phyloP scores from a whole-genome alignment of 2,888 invertebrate species.

The Apomyelois bistriatella region DNA sequence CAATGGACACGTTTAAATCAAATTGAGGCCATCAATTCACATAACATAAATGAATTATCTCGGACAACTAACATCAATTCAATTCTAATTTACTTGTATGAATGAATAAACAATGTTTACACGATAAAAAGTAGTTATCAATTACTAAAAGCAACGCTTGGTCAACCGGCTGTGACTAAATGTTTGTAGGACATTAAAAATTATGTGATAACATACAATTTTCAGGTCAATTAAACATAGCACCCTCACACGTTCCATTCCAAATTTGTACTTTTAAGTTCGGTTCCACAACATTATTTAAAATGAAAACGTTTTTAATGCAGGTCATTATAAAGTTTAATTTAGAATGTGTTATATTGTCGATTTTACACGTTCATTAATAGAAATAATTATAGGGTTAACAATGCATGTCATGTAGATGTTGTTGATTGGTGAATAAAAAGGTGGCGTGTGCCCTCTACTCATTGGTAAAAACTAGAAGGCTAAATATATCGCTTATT shows the following conservation, averaged over 20 bases:
- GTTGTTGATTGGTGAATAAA: slow-evolving; percentile 50
- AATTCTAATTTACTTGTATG: slow-evolving; percentile 1
- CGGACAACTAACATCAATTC: background rate
- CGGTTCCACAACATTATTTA: slow-evolving; percentile 25
- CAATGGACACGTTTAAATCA: slow-evolving; percentile 7
- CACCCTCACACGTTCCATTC: slow-evolving; percentile 46
- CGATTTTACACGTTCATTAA: slow-evolving; percentile 42
- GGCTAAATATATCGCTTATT: too few relatives aligned
- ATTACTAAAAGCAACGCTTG: slow-evolving; percentile 1
- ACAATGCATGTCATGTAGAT: slow-evolving; percentile 57
- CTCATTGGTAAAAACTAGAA: background rate
- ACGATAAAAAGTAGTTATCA: slow-evolving; percentile 1
- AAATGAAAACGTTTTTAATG: slow-evolving; percentile 5
- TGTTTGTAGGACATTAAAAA: slow-evolving; percentile 10
- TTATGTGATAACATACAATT: slow-evolving; percentile 28
- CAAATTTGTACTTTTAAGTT: slow-evolving; percentile 47
- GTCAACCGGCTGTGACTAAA: slow-evolving; percentile 5
- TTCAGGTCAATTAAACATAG: slow-evolving; percentile 51
- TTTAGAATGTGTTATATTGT: slow-evolving; percentile 17
- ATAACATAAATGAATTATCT: background rate
- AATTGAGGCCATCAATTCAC: slow-evolving; percentile 3
- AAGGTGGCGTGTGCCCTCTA: slow-evolving; percentile 32
- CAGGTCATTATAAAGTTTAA: slow-evolving; percentile 18
- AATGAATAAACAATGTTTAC: background rate
- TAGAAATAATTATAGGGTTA: slow-evolving; percentile 53